These are phyloP conservation scores for Oophaga pumilio DNA, from an alignment of 2,113 vertebrate species.

Conservation along the genomic window DNA sequence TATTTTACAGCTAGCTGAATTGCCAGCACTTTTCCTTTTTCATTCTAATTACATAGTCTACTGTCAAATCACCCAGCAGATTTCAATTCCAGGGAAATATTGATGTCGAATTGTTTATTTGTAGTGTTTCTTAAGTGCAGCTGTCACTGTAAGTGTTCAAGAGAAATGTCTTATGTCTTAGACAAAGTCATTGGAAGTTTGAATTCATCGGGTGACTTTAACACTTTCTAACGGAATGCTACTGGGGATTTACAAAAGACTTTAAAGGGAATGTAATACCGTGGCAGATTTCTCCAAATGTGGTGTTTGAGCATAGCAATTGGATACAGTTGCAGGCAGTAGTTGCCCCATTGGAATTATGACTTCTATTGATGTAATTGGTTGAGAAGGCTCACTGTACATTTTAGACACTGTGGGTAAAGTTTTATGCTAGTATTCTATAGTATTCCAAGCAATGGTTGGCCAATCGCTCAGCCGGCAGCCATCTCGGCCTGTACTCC, in stretches of 20 bases:
- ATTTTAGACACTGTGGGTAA: no score
- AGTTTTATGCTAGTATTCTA: no score
- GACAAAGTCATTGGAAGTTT: slow-evolving; percentile 39
- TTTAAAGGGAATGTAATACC: neutral
- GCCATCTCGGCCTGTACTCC: no score
- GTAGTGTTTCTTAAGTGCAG: slow-evolving; percentile 24
- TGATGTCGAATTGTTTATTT: slow-evolving; percentile 46
- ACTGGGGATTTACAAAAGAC: neutral
- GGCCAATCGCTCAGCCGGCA: no score
- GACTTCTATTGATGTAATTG: no score
- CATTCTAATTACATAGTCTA: slow-evolving; percentile 42
- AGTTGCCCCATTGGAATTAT: no score
- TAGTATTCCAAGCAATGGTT: no score
- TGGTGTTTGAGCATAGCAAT: no score
- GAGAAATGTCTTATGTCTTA: slow-evolving; percentile 18
- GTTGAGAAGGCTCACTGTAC: no score
- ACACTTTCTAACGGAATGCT: neutral
- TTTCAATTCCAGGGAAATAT: slow-evolving; percentile 43
- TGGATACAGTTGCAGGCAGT: no score
- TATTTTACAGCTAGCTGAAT: slow-evolving; percentile 22
- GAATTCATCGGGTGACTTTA: neutral
- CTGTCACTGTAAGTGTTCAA: neutral
- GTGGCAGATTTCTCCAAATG: no score
- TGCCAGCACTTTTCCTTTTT: slow-evolving; percentile 21
- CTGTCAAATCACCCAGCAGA: slow-evolving; percentile 45